phyloP scores from a whole-genome alignment of 2,888 invertebrate species.

The Andrena bicolor region DNA sequence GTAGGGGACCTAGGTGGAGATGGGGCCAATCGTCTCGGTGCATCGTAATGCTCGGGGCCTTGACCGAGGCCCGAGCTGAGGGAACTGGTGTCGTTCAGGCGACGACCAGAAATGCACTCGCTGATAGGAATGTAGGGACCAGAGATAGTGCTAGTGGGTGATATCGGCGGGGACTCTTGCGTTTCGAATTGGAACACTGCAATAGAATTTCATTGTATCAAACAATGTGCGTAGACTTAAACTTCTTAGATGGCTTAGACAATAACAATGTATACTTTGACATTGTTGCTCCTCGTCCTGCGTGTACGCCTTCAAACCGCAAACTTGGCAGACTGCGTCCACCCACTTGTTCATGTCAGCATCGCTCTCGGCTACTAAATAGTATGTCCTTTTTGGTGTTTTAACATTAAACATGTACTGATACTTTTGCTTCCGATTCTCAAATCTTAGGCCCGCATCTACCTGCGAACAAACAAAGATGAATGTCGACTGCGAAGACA shows the following conservation, averaged over 20 bases:
- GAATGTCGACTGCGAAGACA: neutral
- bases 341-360: slow-evolving; percentile 98
- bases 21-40: slow-evolving; percentile 79
- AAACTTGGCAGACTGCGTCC: slow-evolving; percentile 96
- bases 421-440: slow-evolving; percentile 92
- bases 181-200: slow-evolving; percentile 82
- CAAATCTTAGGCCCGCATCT: slow-evolving; percentile 94
- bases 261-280: slow-evolving; percentile 78
- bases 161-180: slow-evolving; percentile 88
- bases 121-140: slow-evolving; percentile 97
- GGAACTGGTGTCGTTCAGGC: slow-evolving; percentile 84
- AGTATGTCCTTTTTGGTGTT: slow-evolving; percentile 95
- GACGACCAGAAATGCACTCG: slow-evolving; percentile 94
- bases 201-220: slow-evolving; percentile 21
- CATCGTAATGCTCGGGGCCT: slow-evolving; percentile 81
- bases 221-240: neutral
- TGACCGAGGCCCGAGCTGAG: slow-evolving; percentile 79
- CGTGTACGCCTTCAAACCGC: slow-evolving; percentile 92
- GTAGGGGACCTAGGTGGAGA: slow-evolving; percentile 87
- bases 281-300: slow-evolving; percentile 86
- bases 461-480: slow-evolving; percentile 86
- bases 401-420: slow-evolving; percentile 95
- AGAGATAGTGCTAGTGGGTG: slow-evolving; percentile 88
- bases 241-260: neutral
- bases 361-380: slow-evolving; percentile 96